These are phyloP conservation scores for Natrix natrix DNA, from an alignment of 2,797 vertebrate genomes.

Conservation along the genomic window DNA sequence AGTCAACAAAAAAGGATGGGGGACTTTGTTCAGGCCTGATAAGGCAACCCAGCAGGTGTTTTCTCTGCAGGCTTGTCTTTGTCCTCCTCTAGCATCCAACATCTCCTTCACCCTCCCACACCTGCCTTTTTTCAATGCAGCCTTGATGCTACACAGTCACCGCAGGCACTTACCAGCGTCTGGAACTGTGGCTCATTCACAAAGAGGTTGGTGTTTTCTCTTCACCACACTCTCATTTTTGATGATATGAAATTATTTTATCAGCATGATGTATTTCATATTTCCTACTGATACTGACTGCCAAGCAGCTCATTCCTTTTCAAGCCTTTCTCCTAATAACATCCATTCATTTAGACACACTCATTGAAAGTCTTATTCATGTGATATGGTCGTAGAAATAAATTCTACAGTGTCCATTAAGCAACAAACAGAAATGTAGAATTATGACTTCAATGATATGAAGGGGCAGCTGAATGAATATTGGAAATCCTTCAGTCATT, in stretches of 20 bases:
- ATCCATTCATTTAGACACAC: neutral
- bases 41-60: neutral
- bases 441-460: neutral
- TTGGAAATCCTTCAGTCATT: neutral
- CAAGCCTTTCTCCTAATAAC: neutral
- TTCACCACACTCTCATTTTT: neutral
- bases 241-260: neutral
- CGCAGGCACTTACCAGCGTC: accelerated
- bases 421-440: neutral
- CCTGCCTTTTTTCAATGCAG: neutral
- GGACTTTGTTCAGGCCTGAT: neutral
- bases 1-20: neutral
- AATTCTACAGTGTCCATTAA: neutral
- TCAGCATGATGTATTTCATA: neutral
- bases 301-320: neutral
- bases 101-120: neutral
- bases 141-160: neutral
- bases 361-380: neutral
- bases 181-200: neutral
- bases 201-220: neutral
- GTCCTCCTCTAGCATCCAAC: neutral
- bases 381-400: neutral
- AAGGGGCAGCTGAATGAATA: neutral
- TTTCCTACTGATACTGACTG: neutral
- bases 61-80: neutral